phyloP scores from a whole-genome alignment of 1,140 invertebrate genomes.

The Tachypleus tridentatus region DNA sequence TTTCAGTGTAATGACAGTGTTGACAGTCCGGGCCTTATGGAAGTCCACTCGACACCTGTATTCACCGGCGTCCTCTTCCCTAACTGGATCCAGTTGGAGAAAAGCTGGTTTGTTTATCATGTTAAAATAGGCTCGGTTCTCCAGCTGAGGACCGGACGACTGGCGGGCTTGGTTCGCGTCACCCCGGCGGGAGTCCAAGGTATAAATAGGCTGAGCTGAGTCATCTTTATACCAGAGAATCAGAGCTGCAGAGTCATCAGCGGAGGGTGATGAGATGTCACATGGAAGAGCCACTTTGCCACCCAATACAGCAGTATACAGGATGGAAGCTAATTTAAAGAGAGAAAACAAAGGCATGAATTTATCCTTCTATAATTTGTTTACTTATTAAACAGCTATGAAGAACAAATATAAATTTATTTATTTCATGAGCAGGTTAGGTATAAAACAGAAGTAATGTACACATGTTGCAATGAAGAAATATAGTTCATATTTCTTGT shows the following conservation, averaged over 20 bases:
- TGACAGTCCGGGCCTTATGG: conserved; percentile 67
- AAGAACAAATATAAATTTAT: too few species aligned
- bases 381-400: too few species aligned
- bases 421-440: too few species aligned
- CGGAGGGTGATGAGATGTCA: conserved; percentile 55
- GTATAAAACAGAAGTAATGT: too few species aligned
- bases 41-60: conserved; percentile 80
- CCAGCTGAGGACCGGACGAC: conserved; percentile 2
- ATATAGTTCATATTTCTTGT: too few species aligned
- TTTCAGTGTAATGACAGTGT: conserved; percentile 67
- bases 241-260: conserved; percentile 56
- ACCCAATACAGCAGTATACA: conserved; percentile 30
- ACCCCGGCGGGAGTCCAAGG: conserved; percentile 13
- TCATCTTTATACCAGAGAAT: conserved; percentile 77
- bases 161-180: conserved; percentile 10
- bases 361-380: too few species aligned
- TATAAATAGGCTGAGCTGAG: conserved; percentile 56
- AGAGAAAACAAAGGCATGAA: too few species aligned
- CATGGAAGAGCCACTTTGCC: conserved; percentile 60
- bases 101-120: conserved; percentile 7
- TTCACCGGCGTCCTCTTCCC: conserved; percentile 50
- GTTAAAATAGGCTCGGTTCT: conserved; percentile 11
- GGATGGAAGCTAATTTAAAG: too few species aligned
- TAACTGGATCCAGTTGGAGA: conserved; percentile 8
- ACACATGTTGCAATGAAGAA: too few species aligned